phyloP scores from a whole-genome alignment of 2,888 invertebrate species.

The Microplitis deprimator region DNA sequence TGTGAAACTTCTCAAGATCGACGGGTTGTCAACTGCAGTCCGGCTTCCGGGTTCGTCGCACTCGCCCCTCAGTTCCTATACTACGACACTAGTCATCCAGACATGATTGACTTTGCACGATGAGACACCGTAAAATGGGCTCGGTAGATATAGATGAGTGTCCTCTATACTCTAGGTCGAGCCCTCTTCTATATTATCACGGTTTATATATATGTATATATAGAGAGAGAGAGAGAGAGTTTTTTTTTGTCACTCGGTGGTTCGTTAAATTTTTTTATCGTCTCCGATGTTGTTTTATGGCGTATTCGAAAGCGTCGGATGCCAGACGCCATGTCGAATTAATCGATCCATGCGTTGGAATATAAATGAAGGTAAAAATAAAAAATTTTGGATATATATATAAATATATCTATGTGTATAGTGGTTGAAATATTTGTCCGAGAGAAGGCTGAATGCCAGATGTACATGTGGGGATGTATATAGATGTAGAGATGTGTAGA shows the following conservation, averaged over 20 bases:
- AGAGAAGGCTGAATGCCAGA: background rate
- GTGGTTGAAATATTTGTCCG: background rate
- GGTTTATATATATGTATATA: background rate
- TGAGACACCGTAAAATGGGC: background rate
- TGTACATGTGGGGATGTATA: background rate
- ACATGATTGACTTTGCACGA: conserved; percentile 1
- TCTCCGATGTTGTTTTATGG: conserved; percentile 10
- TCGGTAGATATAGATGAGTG: conserved; percentile 1
- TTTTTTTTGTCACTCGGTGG: background rate
- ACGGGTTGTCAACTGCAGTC: conserved; percentile 8
- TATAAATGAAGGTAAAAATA: conserved; percentile 28
- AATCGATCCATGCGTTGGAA: conserved; percentile 41
- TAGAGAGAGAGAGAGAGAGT: background rate
- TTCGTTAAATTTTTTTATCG: conserved; percentile 33
- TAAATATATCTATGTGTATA: background rate
- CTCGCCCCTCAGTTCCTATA: background rate
- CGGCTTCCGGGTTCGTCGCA: conserved; percentile 11
- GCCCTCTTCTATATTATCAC: conserved; percentile 7
- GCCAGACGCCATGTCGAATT: conserved; percentile 35
- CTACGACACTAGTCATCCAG: background rate
- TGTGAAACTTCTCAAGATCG: background rate
- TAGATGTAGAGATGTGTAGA: background rate
- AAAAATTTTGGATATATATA: conserved; percentile 27
- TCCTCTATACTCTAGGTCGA: background rate
- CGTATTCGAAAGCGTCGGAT: conserved; percentile 24